Conservation (phyloP, 2,797 vertebrate species). For the Myotis daubentonii region DNA sequence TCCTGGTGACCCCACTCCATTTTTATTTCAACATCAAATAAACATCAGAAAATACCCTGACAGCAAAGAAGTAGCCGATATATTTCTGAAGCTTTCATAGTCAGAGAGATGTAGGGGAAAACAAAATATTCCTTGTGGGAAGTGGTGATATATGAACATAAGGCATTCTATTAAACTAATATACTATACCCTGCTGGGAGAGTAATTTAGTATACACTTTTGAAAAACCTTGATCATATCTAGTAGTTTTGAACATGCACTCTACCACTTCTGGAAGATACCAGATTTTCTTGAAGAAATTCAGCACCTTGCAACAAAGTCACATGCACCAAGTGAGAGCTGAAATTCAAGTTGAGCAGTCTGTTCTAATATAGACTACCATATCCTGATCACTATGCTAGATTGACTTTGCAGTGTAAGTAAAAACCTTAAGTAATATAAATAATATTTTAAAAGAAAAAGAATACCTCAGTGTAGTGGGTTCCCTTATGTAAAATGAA, state of each 20-base stretch:
- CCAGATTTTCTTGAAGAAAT: neutral
- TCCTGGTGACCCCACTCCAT: neutral
- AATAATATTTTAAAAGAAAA: neutral
- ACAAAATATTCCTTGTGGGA: neutral
- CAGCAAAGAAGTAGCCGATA: neutral
- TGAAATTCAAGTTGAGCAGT: neutral
- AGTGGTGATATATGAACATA: neutral
- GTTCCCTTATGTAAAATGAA: neutral
- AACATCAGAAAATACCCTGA: neutral
- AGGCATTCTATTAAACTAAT: neutral
- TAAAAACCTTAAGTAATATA: constrained; percentile 1
- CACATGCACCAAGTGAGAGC: neutral
- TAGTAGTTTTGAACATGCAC: neutral
- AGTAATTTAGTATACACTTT: neutral
- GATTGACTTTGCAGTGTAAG: neutral
- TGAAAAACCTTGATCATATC: neutral
- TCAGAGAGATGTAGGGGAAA: neutral
- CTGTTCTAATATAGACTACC: neutral
- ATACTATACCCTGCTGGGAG: neutral
- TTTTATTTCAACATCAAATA: neutral
- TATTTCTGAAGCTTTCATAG: neutral
- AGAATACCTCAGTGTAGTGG: neutral
- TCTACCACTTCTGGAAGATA: neutral
- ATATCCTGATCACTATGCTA: neutral
- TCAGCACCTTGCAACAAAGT: neutral